Evolutionary conservation across 2,888 invertebrate genomes (phyloP).

Genomic region (Phrixothrix hirtus): DNA sequence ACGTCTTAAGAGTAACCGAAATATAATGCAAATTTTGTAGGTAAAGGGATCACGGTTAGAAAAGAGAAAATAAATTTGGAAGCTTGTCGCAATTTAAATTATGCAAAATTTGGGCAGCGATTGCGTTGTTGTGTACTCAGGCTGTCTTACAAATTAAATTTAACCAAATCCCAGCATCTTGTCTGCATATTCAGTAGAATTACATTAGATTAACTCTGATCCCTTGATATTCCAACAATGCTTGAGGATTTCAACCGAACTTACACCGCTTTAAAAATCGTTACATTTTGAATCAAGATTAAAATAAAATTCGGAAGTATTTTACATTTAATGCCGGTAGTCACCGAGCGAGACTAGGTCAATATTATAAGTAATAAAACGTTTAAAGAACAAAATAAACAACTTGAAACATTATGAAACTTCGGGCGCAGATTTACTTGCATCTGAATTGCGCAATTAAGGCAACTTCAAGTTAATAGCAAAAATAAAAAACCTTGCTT

Average conservation of each 20-base stretch:
- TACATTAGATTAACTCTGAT: constrained; percentile 14
- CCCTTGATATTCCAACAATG: constrained; percentile 5
- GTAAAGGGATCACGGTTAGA: too few species aligned
- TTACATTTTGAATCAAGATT: too few species aligned
- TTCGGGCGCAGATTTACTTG: constrained; percentile 3
- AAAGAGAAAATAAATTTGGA: too few species aligned
- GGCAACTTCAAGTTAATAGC: neutral
- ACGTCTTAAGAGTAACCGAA: too few species aligned
- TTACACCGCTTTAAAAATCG: too few species aligned
- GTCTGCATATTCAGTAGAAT: constrained; percentile 18
- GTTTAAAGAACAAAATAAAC: neutral
- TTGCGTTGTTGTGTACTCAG: constrained; percentile 10
- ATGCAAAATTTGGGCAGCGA: neutral
- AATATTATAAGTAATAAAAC: too few species aligned
- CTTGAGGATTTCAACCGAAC: neutral
- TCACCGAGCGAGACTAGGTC: too few species aligned
- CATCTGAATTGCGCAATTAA: constrained; percentile 14
- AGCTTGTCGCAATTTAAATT: neutral
- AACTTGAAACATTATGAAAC: neutral
- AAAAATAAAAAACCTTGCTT: constrained; percentile 5
- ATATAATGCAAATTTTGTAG: too few species aligned
- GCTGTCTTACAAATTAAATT: constrained; percentile 16
- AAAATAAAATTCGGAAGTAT: too few species aligned
- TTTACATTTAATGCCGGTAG: too few species aligned
- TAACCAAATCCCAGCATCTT: constrained; percentile 12